Conservation (phyloP, 2,113 vertebrate species). For the Barbus barbus region DNA sequence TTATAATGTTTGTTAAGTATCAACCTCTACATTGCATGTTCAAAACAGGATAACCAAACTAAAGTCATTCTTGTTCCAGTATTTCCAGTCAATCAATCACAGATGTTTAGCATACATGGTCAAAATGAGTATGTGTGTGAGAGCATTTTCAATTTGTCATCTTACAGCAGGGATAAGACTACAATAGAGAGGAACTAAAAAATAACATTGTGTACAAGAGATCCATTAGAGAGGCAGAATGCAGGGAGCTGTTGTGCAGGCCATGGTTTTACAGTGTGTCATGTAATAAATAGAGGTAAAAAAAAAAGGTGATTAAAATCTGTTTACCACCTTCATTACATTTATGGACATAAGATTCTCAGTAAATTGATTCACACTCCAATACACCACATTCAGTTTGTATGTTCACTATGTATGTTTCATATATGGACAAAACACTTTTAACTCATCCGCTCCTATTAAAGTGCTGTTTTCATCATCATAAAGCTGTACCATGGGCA, state of each 20-base stretch:
- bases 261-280: not conserved
- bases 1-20: too few relatives aligned
- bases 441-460: not conserved
- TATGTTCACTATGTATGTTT: not conserved
- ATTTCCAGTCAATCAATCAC: not conserved
- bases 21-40: too few relatives aligned
- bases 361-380: not conserved
- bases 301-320: not conserved
- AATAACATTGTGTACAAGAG: not conserved
- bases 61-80: too few relatives aligned
- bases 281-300: not conserved
- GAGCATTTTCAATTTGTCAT: not conserved
- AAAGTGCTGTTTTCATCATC: conserved; percentile 40
- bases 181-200: not conserved
- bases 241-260: not conserved
- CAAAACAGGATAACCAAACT: too few relatives aligned
- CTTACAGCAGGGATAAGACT: not conserved
- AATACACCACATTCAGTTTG: not conserved
- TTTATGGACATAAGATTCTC: not conserved
- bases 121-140: not conserved
- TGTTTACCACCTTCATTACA: not conserved
- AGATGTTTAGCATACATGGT: not conserved
- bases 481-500: conserved; percentile 61
- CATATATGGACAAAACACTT: not conserved
- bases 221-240: not conserved